Evolutionary conservation across 2,113 vertebrate genomes (phyloP), one percentile per base, ranked within the genome.

Genomic region (Nymphicus hollandicus): DNA sequence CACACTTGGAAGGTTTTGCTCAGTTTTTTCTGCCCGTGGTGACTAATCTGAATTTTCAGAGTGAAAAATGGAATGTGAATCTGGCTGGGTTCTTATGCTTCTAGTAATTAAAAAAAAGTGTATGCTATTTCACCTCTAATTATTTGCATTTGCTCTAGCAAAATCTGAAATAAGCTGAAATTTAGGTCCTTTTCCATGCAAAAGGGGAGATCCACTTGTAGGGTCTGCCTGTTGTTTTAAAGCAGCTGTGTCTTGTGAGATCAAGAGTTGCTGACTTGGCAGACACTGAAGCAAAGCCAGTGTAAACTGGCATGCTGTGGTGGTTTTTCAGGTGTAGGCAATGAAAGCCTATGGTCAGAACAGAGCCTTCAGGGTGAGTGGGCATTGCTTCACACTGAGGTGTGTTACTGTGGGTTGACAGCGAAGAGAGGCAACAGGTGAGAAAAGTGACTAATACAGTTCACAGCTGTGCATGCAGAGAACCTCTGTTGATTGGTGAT

Each of bases 341-440:
- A 0, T 72, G 60, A 39, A 50, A 46, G 55, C 8, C 2, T 44
- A 80, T 55, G 72, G 20, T 24, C 56, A 53, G 72, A 37, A 11
- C 13, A 55, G 50, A 81, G 33, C 41, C 39, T 47, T 79, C 39
- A 3, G 17, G 3, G 1, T 8, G 11, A 31, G 5, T 1, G 24
- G 11, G 16, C 16, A 3, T 31, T 33, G 39, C 7, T 44, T 65
- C 46, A 14, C 7, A 9, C 0, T 7, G 25, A 13, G 37, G 16
- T 33, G n/a, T 0, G 0, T 68, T 70, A 13, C 10, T 7, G 19
- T 7, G 46, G 22, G 31, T 11, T 13, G 15, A 9, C 7, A 6
- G 50, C 8, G 50, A 41, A 24, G 46, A 31, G 35, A 3, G 1
- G n/a, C 18, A 28, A 6, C 22, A 68, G 56, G 61, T 9, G 22